Conservation (phyloP, 92 coral and sea anemone genomes). For the Epizoanthus rinbou region DNA sequence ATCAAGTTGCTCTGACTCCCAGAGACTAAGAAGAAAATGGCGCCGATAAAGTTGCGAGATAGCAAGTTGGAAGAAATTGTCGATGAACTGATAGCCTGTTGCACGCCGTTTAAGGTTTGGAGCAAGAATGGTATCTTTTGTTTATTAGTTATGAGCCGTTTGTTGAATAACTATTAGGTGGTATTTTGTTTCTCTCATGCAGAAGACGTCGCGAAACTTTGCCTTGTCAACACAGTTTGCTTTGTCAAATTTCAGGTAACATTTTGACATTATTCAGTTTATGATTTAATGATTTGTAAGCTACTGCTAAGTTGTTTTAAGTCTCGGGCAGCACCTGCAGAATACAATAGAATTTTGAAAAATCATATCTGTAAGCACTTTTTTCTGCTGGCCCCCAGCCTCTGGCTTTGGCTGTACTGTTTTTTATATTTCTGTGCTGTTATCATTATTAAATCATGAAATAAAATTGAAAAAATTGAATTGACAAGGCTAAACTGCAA, state of each 20-base stretch:
- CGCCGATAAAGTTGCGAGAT: constrained; percentile 87
- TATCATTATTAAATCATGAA: no score
- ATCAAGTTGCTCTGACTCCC: background rate
- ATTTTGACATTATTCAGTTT: background rate
- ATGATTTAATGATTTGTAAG: no score
- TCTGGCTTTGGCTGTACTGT: no score
- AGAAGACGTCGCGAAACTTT: constrained; percentile 84
- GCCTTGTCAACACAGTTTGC: constrained; percentile 79
- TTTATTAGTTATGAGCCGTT: background rate
- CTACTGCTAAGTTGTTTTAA: no score
- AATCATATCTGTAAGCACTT: no score
- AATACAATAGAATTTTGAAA: no score
- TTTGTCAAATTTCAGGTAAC: constrained; percentile 88
- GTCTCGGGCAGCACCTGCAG: no score
- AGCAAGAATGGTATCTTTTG: background rate
- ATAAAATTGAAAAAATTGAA: no score
- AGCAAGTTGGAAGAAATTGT: constrained; percentile 60
- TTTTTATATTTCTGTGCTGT: no score
- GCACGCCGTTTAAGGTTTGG: constrained; percentile 77
- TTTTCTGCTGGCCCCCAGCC: no score
- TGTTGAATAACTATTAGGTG: background rate
- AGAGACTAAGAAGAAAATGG: constrained; percentile 61
- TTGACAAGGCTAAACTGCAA: no score
- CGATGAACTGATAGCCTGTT: constrained; percentile 56
- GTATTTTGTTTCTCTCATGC: constrained; percentile 1